Conservation (phyloP, 2,113 vertebrate genomes). For the Amphilophus citrinellus region DNA sequence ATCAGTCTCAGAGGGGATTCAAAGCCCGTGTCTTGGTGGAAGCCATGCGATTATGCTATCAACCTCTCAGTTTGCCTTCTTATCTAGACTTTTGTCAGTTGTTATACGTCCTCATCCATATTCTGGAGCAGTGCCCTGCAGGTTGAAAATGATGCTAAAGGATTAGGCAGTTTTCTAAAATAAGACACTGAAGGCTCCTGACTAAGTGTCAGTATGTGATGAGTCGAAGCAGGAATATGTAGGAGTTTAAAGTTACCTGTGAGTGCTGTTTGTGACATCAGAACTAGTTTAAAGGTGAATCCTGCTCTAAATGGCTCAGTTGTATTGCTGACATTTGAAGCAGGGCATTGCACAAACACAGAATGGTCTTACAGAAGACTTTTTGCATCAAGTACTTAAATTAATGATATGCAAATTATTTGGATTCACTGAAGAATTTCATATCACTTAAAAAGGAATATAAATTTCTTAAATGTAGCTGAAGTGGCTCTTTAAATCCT, state of each 20-base stretch:
- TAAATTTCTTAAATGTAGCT: background rate
- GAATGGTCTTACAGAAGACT: background rate
- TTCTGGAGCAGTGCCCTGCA: background rate
- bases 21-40: background rate
- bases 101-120: background rate
- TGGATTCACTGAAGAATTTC: background rate
- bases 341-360: background rate
- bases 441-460: background rate
- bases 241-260: conserved; percentile 15
- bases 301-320: background rate
- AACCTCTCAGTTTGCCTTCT: background rate
- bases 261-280: background rate
- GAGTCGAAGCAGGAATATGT: background rate
- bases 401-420: background rate
- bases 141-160: background rate
- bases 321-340: background rate
- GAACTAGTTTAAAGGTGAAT: background rate
- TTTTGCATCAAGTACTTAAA: background rate
- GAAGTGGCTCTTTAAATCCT: background rate
- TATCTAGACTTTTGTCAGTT: background rate
- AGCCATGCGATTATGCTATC: background rate
- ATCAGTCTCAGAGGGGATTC: background rate
- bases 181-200: conserved; percentile 2
- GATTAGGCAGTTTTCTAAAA: background rate
- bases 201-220: conserved; percentile 11